Evolutionary conservation across 2,888 invertebrate genomes (phyloP).

Genomic region (Cantharis nigra): DNA sequence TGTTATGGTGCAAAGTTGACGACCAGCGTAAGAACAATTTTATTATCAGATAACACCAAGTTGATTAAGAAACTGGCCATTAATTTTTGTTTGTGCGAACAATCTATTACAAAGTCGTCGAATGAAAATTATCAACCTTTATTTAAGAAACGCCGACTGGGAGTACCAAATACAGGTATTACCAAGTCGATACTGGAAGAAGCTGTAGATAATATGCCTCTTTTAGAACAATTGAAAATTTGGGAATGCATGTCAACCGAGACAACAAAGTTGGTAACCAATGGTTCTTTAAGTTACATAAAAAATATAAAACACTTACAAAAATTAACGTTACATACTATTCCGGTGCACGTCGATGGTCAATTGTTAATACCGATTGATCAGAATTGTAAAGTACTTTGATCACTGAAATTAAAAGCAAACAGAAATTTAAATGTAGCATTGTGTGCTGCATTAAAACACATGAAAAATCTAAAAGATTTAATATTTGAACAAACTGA

Average conservation of each 20-base stretch:
- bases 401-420: neutral
- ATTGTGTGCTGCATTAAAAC: neutral
- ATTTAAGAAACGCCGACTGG: no score
- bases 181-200: no score
- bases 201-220: neutral
- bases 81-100: constrained; percentile 5
- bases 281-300: neutral
- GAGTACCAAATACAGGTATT: no score
- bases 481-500: neutral
- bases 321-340: neutral
- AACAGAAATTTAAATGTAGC: neutral
- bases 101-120: no score
- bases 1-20: neutral
- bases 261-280: neutral
- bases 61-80: constrained; percentile 7
- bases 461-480: neutral
- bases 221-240: constrained; percentile 6
- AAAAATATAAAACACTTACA: neutral
- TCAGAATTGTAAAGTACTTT: neutral
- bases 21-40: neutral
- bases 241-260: neutral
- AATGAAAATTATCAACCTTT: no score
- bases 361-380: constrained; percentile 2
- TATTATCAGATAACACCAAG: neutral
- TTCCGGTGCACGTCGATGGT: neutral